Evolutionary conservation across 1,140 invertebrate genomes (phyloP), one percentile per base, ranked within the genome.

Genomic region (Sminthurinus signatus): DNA sequence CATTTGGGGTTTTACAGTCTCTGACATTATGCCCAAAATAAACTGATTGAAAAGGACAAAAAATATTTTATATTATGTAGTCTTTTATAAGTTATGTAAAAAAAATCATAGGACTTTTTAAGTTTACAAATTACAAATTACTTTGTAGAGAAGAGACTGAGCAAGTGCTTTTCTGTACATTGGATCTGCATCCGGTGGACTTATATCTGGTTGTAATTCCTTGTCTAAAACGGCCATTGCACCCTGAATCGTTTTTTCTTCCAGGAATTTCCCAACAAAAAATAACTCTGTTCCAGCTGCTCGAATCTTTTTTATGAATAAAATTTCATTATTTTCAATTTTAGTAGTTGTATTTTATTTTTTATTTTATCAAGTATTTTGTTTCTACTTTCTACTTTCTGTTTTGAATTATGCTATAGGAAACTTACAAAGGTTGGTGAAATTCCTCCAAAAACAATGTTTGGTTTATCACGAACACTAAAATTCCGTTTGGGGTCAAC

Each of bases 391-490:
- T n/a, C n/a, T n/a, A n/a, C n/a, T n/a, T n/a, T n/a, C n/a, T n/a
- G n/a, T n/a, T n/a, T n/a, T n/a, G n/a, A n/a, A n/a, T n/a, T n/a
- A n/a, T n/a, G n/a, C n/a, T n/a, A n/a, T n/a, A n/a, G n/a, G n/a
- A n/a, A 15, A 5, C 32, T 36, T 1, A 86, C 81, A 72, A 90
- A 90, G 8, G 80, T 73, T 0, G 81, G 78, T 62, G 79, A 80
- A 58, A 91, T 88, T 43, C 86, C 87, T 2, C 88, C 86, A 68
- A 80, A 86, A 17, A 85, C 80, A 54, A 86, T 78, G n/a, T 77
- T 80, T 1, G 81, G 79, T 36, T 15, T 5, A 23, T 78, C 79
- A 8, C 5, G 15, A 36, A 36, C 32, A 42, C 80, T 75, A 15
- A 81, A 39, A 12, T 82, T 66, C 44, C 28, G 62, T 70, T 76